Evolutionary conservation across 2,113 vertebrate species (phyloP).

Genomic region (Crocuta crocuta): DNA sequence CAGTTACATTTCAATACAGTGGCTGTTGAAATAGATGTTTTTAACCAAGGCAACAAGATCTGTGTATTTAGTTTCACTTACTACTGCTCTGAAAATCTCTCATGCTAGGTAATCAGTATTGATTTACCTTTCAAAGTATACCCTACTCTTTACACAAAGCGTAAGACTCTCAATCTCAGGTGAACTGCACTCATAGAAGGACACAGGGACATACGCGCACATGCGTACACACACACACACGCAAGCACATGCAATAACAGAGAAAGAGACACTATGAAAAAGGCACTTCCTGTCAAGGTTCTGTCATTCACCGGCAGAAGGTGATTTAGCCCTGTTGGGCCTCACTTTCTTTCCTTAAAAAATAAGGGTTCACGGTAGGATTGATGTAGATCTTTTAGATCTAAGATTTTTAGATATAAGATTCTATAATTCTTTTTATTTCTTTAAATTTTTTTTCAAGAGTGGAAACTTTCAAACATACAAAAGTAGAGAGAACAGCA

Average conservation of each 20-base stretch:
- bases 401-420: not conserved
- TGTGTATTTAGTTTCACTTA: not conserved
- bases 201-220: not conserved
- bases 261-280: not conserved
- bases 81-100: not conserved
- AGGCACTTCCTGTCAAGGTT: not conserved
- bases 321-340: not conserved
- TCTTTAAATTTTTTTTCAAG: not conserved
- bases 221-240: not conserved
- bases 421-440: not conserved
- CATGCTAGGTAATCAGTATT: not conserved
- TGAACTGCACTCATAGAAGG: not conserved
- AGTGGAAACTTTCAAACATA: not conserved
- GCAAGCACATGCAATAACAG: not conserved
- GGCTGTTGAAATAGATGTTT: slow-evolving; percentile 33
- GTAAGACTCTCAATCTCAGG: not conserved
- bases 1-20: not conserved
- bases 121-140: not conserved
- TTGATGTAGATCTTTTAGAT: not conserved
- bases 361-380: not conserved
- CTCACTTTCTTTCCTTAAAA: not conserved
- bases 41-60: slow-evolving; percentile 29
- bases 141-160: not conserved
- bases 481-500: not conserved
- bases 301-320: not conserved